These are phyloP conservation scores for Bombylius discolor DNA, from an alignment of 2,888 invertebrate species.

Conservation along the genomic window DNA sequence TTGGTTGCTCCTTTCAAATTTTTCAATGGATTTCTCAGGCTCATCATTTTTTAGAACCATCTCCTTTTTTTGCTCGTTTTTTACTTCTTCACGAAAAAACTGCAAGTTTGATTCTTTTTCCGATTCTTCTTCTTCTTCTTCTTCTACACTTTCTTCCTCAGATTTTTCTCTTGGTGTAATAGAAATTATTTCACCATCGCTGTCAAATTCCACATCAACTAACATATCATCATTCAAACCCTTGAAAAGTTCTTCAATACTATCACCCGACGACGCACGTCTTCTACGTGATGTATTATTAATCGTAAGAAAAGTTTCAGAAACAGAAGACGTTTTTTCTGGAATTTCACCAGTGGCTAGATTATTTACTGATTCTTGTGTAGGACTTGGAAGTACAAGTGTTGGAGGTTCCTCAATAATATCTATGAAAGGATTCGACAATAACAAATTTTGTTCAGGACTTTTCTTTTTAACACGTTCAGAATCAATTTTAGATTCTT, in stretches of 20 bases:
- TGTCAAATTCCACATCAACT: slow-evolving; percentile 32
- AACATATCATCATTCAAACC: slow-evolving; percentile 32
- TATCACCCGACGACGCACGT: slow-evolving; percentile 30
- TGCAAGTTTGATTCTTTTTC: no score
- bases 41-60: no score
- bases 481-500: no score
- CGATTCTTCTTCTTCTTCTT: no score
- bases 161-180: slow-evolving; percentile 20
- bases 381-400: neutral
- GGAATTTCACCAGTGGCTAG: neutral
- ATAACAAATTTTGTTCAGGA: neutral
- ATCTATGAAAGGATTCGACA: neutral
- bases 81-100: no score
- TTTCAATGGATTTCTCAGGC: no score
- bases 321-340: neutral
- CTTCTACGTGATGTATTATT: slow-evolving; percentile 5
- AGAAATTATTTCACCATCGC: slow-evolving; percentile 29
- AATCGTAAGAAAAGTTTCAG: neutral
- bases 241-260: slow-evolving; percentile 31
- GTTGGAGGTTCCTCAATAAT: neutral
- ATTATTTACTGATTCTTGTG: neutral
- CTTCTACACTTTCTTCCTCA: no score
- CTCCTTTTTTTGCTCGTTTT: no score
- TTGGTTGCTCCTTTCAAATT: no score
- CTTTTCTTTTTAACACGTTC: neutral